phyloP scores from a whole-genome alignment of 2,888 invertebrate species.

The Sesia bembeciformis region DNA sequence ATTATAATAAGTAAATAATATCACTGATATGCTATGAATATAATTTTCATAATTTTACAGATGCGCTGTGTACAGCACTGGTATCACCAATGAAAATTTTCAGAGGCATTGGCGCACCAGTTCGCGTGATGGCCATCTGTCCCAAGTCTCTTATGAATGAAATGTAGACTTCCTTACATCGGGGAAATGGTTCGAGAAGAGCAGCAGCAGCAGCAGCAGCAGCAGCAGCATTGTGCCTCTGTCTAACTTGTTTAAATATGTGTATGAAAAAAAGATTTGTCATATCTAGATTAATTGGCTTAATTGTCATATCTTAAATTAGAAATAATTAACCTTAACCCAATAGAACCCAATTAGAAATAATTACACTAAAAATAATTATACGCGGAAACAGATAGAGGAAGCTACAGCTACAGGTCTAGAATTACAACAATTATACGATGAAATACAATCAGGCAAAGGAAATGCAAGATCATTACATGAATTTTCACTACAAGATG shows the following conservation, averaged over 20 bases:
- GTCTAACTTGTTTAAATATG: no score
- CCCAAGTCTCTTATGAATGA: constrained; percentile 21
- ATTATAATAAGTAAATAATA: no score
- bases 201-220: no score
- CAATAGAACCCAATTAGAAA: constrained; percentile 8
- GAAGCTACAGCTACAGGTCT: constrained; percentile 5
- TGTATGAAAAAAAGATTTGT: no score
- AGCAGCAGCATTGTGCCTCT: no score
- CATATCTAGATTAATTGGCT: no score
- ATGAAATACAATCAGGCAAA: constrained; percentile 4
- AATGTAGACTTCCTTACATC: no score
- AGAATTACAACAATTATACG: constrained; percentile 3
- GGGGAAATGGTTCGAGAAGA: no score
- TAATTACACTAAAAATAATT: constrained; percentile 9
- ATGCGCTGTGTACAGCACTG: constrained; percentile 62
- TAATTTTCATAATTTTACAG: constrained; percentile 31
- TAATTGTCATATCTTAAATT: no score
- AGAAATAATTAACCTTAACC: no score
- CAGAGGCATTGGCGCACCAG: constrained; percentile 78
- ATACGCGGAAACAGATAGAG: constrained; percentile 3
- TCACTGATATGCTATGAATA: neutral
- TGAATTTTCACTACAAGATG: constrained; percentile 6
- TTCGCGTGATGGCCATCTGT: constrained; percentile 72
- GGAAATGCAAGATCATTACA: neutral
- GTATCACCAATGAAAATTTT: constrained; percentile 79